Percentiles rank a stretch among this genome's conserved stretches.
phyloP scores from a whole-genome alignment of 1,140 invertebrate species.

The Euura lappo region DNA sequence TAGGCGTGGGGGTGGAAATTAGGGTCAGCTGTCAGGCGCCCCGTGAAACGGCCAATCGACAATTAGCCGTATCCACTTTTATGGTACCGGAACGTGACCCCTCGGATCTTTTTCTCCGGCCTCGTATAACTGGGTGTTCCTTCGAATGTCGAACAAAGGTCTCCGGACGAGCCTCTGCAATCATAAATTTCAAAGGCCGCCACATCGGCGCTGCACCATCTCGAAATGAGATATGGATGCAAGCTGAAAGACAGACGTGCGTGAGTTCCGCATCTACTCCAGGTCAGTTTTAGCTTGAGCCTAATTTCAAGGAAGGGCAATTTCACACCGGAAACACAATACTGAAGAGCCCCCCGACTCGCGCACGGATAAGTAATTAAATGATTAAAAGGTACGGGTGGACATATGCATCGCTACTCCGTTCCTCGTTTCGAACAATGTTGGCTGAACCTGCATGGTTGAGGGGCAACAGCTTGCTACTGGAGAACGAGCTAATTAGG shows the following conservation, averaged over 20 bases:
- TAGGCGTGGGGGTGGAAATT: background rate
- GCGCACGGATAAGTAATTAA: background rate
- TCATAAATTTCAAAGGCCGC: too few relatives aligned
- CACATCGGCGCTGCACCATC: too few relatives aligned
- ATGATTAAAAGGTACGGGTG: background rate
- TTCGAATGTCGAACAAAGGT: too few relatives aligned
- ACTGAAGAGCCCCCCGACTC: background rate
- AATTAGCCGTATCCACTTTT: conserved; percentile 2
- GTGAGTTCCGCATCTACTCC: background rate
- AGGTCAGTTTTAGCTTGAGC: background rate
- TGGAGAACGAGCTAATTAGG: background rate
- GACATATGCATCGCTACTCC: too few relatives aligned
- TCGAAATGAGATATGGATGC: too few relatives aligned
- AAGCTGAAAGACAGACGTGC: too few relatives aligned
- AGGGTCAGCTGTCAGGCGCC: background rate
- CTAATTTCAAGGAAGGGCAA: background rate
- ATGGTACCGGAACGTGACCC: conserved; percentile 2
- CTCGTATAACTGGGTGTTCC: too few relatives aligned
- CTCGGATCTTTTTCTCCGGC: too few relatives aligned
- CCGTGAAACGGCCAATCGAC: background rate
- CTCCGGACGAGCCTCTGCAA: too few relatives aligned
- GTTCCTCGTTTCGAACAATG: background rate
- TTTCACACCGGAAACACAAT: conserved; percentile 7
- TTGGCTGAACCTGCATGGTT: background rate
- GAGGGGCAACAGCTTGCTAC: background rate